Base-by-base conservation (phyloP, 2,113 vertebrate genomes). In the Monopterus albus region DNA sequence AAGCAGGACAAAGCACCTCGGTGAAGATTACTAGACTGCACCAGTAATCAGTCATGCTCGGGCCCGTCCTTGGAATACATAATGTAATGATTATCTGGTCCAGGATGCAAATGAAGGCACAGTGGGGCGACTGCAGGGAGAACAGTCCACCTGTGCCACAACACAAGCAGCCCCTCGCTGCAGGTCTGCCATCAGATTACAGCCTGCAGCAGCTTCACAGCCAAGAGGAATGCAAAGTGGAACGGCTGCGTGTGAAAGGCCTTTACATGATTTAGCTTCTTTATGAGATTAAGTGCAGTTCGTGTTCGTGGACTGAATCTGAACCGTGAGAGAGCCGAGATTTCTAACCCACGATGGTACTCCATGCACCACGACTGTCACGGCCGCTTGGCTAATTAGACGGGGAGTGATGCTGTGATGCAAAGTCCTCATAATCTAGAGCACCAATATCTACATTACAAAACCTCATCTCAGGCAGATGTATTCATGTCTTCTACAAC, bases 41-140 rank as follows among this genome's bases (percentile, higher is more conserved):
- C 51, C 79, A 78, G 72, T 71, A 79, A 82, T 87, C 79, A 79
- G 78, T 82, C 85, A 82, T 38, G 38, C 76, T 38, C 40, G 35
- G 38, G 62, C 56, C 61, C 18, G 84, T 69, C 79, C 82, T 82
- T 87, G 76, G 82, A 82, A 87, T 85, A 82, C 71, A 78, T 85
- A 81, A 84, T 87, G 78, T 74, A 62, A 79, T 70, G 81, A 87
- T 79, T 78, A 85, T 83, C 85, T 83, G 79, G 83, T 85, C 79
- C 73, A 4, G 52, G 57, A 87, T 84, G 82, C 74, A 82, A 77
- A 87, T 87, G 23, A 59, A 58, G 36, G 45, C 59, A 36, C 26
- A 50, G 50, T 23, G 59, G 78, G 71, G 47, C 18, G 75, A 70
- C 59, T 71, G 78, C 67, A 39, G 78, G 55, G 29, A 60, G 61